These are phyloP conservation scores for Monopis laevigella DNA, from an alignment of 2,888 invertebrate genomes.

Conservation along the genomic window DNA sequence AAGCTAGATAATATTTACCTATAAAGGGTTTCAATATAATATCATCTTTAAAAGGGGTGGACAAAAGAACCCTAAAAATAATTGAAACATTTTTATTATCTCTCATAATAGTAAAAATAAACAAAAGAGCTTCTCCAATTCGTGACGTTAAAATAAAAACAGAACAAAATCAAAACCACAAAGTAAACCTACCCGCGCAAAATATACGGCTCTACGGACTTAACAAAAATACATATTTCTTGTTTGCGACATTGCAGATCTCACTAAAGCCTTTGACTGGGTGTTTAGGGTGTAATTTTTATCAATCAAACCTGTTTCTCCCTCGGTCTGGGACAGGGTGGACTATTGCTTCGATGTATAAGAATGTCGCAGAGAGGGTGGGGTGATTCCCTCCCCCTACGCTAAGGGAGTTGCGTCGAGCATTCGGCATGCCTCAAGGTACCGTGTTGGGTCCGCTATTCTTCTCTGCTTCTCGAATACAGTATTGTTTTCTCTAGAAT, in stretches of 20 bases:
- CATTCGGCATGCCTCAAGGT: slow-evolving; percentile 6
- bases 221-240: slow-evolving; percentile 13
- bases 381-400: not conserved
- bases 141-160: too few relatives aligned
- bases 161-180: too few relatives aligned
- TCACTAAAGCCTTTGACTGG: slow-evolving; percentile 23
- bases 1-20: too few relatives aligned
- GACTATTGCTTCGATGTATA: not conserved
- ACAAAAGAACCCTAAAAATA: too few relatives aligned
- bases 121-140: too few relatives aligned
- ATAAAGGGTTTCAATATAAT: too few relatives aligned
- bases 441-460: slow-evolving; percentile 7
- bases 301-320: slow-evolving; percentile 26
- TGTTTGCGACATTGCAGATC: slow-evolving; percentile 1
- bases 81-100: too few relatives aligned
- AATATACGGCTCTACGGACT: slow-evolving; percentile 9
- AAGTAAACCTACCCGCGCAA: too few relatives aligned
- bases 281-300: slow-evolving; percentile 29
- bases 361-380: not conserved
- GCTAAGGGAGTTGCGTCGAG: slow-evolving; percentile 6
- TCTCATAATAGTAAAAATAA: too few relatives aligned
- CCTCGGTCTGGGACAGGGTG: not conserved
- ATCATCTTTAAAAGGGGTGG: too few relatives aligned
- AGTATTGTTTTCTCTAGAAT: slow-evolving; percentile 6
- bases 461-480: slow-evolving; percentile 6